These are phyloP conservation scores for Pungitius pungitius DNA, from an alignment of 2,113 vertebrate genomes.

Conservation along the genomic window DNA sequence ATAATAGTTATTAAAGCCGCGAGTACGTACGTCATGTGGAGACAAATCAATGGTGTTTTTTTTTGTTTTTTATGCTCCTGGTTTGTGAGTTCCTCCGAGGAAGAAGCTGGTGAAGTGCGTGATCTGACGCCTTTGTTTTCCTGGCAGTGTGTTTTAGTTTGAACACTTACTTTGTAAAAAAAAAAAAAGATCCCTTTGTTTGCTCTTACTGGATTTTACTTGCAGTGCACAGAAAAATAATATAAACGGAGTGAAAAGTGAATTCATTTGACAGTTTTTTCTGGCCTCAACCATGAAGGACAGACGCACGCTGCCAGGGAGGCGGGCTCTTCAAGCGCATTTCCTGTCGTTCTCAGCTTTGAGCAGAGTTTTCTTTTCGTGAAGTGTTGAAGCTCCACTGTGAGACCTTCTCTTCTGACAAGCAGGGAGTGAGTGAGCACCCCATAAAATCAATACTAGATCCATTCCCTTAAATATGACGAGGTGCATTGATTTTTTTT, in stretches of 20 bases:
- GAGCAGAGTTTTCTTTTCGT: slow-evolving; percentile 11
- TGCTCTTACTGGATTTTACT: background rate
- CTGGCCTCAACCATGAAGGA: background rate
- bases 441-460: slow-evolving; percentile 1
- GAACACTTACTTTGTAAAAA: background rate
- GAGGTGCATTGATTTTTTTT: background rate
- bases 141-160: slow-evolving; percentile 10
- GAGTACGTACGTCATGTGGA: background rate
- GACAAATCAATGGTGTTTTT: background rate
- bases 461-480: background rate
- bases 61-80: background rate
- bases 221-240: background rate
- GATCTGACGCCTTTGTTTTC: background rate
- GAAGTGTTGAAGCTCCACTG: slow-evolving; percentile 6
- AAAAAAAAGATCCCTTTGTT: background rate
- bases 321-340: background rate
- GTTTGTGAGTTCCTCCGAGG: background rate
- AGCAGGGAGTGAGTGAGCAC: background rate
- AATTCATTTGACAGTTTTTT: background rate
- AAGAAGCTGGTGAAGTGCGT: background rate
- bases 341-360: background rate
- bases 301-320: slow-evolving; percentile 5
- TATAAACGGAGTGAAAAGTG: background rate
- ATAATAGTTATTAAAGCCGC: background rate
- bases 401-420: slow-evolving; percentile 2